phyloP scores from a whole-genome alignment of 2,888 invertebrate genomes.

The Orthonevra nobilis region DNA sequence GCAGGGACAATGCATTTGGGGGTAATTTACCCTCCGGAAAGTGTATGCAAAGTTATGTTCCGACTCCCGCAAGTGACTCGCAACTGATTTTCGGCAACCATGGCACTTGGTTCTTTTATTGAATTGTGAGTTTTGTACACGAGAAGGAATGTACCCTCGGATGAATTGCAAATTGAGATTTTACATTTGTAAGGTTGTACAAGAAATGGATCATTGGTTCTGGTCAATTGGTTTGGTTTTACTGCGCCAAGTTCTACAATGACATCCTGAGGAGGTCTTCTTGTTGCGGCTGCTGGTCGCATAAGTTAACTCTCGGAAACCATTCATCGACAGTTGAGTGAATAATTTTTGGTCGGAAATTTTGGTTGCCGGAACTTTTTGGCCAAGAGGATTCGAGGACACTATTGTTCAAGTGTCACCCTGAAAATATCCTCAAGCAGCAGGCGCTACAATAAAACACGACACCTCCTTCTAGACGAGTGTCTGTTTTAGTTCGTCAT shows the following conservation, averaged over 20 bases:
- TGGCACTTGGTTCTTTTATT: conserved; percentile 59
- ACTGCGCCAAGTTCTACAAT: conserved; percentile 43
- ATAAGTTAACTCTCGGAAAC: background rate
- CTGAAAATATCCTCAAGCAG: too few relatives aligned
- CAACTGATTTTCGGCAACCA: conserved; percentile 37
- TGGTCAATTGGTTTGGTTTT: conserved; percentile 63
- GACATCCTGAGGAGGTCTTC: conserved; percentile 1
- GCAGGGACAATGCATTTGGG: conserved; percentile 59
- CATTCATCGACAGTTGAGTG: too few relatives aligned
- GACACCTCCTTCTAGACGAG: too few relatives aligned
- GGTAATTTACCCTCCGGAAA: conserved; percentile 31
- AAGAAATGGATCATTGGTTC: conserved; percentile 60
- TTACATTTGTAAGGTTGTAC: conserved; percentile 57
- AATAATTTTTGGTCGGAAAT: too few relatives aligned
- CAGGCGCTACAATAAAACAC: too few relatives aligned
- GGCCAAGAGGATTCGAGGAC: too few relatives aligned
- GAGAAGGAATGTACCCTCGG: conserved; percentile 45
- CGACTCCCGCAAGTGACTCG: conserved; percentile 7
- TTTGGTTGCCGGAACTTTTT: too few relatives aligned
- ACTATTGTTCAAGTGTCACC: too few relatives aligned
- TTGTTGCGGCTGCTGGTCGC: background rate
- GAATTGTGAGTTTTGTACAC: conserved; percentile 49
- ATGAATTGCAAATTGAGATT: conserved; percentile 67
- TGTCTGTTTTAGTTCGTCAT: too few relatives aligned
- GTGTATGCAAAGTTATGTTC: conserved; percentile 54